Percentiles rank a stretch among this genome's conserved stretches.
These are phyloP conservation scores for Tetramorium alpestre DNA, from an alignment of 1,140 invertebrate species.

Conservation along the genomic window DNA sequence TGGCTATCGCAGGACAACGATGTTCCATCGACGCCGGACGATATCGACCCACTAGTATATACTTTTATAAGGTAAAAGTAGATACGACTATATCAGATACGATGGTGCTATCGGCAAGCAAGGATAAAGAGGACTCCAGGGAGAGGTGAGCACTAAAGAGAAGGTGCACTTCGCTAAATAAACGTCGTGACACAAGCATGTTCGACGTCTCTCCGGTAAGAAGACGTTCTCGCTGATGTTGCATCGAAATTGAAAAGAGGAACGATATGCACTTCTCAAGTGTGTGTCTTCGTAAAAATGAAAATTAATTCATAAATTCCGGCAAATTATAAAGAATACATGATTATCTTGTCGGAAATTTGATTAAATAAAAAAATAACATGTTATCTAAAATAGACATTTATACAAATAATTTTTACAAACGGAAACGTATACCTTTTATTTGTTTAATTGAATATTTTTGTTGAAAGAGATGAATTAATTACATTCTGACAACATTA, in stretches of 20 bases:
- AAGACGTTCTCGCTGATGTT: conserved; percentile 15
- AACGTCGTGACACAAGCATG: conserved; percentile 49
- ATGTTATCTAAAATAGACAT: neutral
- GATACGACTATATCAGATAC: conserved; percentile 57
- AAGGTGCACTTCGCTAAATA: conserved; percentile 71
- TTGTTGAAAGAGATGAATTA: conserved; percentile 2
- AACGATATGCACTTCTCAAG: neutral
- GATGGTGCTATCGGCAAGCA: conserved; percentile 31
- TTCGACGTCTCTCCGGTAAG: conserved; percentile 38
- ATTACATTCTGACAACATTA: conserved; percentile 18
- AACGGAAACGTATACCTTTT: neutral
- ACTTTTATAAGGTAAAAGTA: conserved; percentile 59
- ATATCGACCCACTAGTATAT: conserved; percentile 56
- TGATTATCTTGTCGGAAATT: neutral
- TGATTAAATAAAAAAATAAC: neutral
- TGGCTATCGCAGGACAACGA: conserved; percentile 50
- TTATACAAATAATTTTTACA: neutral
- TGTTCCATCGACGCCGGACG: conserved; percentile 41
- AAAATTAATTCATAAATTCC: neutral
- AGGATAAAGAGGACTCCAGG: conserved; percentile 58
- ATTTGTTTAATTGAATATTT: neutral
- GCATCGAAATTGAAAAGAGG: conserved; percentile 18
- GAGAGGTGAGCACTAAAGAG: conserved; percentile 42
- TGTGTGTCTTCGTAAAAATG: neutral
- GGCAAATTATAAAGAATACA: no score